These are phyloP conservation scores for Ophion costatus DNA, from an alignment of 2,888 invertebrate genomes.

Conservation along the genomic window DNA sequence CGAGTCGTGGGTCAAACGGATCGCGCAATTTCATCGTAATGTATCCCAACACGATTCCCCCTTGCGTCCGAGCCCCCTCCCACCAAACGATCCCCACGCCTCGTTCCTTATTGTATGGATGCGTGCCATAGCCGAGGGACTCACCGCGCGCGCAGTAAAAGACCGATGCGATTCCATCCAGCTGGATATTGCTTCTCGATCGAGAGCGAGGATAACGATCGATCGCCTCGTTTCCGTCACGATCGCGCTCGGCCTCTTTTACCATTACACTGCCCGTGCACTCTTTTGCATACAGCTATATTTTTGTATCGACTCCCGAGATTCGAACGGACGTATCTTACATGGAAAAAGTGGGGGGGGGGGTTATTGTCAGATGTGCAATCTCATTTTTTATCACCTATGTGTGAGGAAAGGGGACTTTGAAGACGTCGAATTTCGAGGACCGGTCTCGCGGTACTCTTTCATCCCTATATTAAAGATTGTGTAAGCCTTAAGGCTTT, in stretches of 20 bases:
- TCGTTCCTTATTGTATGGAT: conserved; percentile 42
- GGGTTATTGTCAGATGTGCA: background rate
- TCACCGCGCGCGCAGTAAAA: conserved; percentile 19
- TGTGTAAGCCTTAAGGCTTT: too few relatives aligned
- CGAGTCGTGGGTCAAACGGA: conserved; percentile 62
- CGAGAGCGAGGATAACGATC: conserved; percentile 62
- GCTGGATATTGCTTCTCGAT: conserved; percentile 60
- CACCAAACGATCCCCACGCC: background rate
- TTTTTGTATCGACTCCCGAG: background rate
- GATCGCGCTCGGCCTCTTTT: conserved; percentile 15
- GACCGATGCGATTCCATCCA: conserved; percentile 66
- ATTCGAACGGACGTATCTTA: background rate
- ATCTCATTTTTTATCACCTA: background rate
- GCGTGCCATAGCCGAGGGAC: conserved; percentile 56
- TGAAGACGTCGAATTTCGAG: too few relatives aligned
- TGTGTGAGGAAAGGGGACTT: too few relatives aligned
- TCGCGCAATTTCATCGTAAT: conserved; percentile 67
- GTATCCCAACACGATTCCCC: conserved; percentile 62
- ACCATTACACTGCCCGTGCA: conserved; percentile 30
- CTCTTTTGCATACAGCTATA: conserved; percentile 10
- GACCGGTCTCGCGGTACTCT: background rate
- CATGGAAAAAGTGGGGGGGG: background rate
- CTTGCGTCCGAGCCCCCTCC: conserved; percentile 9
- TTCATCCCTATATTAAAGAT: too few relatives aligned
- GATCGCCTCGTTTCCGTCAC: conserved; percentile 59